Percentiles rank a stretch among this genome's conserved stretches.
phyloP scores from a whole-genome alignment of 1,140 invertebrate species.

The Polypedilum pembai region DNA sequence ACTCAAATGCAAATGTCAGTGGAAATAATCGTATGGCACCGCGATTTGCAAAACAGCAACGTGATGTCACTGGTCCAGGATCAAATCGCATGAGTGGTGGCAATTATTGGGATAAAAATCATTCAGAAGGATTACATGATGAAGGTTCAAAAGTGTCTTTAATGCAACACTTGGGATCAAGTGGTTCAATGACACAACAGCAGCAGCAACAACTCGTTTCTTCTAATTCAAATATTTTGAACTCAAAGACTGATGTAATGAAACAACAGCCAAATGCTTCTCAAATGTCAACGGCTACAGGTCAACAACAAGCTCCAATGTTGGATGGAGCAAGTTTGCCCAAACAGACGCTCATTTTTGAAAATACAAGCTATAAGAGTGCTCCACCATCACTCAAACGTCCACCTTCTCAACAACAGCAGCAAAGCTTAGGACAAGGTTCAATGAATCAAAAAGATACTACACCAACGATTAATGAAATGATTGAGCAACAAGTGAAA shows the following conservation, averaged over 20 bases:
- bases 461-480: constrained; percentile 32
- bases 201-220: constrained; percentile 32
- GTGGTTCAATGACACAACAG: neutral
- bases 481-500: constrained; percentile 36
- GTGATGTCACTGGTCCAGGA: neutral
- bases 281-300: constrained; percentile 33
- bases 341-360: constrained; percentile 83
- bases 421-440: neutral
- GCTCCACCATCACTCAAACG: constrained; percentile 48
- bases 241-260: neutral
- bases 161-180: constrained; percentile 3
- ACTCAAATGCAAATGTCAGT: neutral
- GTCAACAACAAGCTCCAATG: constrained; percentile 43
- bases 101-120: constrained; percentile 15
- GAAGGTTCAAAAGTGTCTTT: neutral
- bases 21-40: constrained; percentile 27
- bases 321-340: constrained; percentile 67
- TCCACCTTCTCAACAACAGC: neutral
- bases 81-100: neutral
- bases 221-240: constrained; percentile 24
- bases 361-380: constrained; percentile 82
- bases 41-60: constrained; percentile 27
- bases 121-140: neutral
- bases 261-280: constrained; percentile 8
- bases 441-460: constrained; percentile 30